Percentiles rank a stretch among this genome's conserved stretches.
These are phyloP conservation scores for Perca flavescens DNA, from an alignment of 2,113 vertebrate genomes.

Conservation along the genomic window DNA sequence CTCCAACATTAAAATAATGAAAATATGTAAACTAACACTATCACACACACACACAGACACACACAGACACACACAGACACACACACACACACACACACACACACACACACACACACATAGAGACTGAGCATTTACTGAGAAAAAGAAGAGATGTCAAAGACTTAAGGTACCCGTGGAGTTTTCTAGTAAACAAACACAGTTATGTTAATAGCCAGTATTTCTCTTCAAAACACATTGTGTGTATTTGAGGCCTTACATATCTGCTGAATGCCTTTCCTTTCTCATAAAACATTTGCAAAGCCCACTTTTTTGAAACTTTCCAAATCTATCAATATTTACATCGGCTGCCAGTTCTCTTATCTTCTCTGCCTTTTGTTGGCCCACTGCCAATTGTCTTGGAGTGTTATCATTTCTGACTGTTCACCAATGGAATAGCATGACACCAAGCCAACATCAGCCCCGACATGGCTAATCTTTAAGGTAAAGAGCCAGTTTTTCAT, in stretches of 20 bases:
- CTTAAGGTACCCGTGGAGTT: neutral
- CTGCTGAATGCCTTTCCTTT: neutral
- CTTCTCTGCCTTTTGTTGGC: neutral
- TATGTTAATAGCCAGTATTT: neutral
- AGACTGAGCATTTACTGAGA: neutral
- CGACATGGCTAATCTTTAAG: no score
- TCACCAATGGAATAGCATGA: neutral
- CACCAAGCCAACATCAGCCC: neutral
- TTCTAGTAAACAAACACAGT: neutral
- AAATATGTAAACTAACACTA: neutral
- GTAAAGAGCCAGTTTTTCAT: no score
- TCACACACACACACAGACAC: neutral
- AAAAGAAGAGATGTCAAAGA: neutral
- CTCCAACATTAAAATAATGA: neutral
- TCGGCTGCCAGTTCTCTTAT: neutral
- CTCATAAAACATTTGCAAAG: neutral
- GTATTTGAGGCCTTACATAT: neutral
- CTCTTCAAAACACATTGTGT: neutral
- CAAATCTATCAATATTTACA: neutral
- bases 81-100: no score
- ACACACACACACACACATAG: neutral
- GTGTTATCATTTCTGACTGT: neutral
- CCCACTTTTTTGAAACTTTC: neutral
- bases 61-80: no score
- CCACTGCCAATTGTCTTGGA: neutral